Conservation (phyloP, 1,140 invertebrate species). For the Spodoptera litura region DNA sequence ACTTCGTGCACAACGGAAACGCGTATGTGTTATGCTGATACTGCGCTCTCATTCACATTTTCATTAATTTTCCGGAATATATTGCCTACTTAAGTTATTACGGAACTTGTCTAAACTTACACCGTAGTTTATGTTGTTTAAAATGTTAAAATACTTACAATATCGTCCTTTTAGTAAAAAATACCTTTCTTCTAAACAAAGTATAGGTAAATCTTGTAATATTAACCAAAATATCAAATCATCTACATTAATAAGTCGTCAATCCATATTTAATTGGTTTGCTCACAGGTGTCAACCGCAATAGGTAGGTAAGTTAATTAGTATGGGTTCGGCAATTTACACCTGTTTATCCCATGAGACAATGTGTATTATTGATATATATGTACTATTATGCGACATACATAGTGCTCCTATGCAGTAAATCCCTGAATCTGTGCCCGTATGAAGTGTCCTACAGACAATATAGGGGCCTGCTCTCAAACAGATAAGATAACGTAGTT, state of each 20-base stretch:
- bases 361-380: not conserved
- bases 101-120: constrained; percentile 1
- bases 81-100: constrained; percentile 36
- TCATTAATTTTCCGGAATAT: constrained; percentile 47
- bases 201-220: no score
- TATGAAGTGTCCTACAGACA: constrained; percentile 33
- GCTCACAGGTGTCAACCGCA: no score
- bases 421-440: constrained; percentile 30
- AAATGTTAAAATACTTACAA: no score
- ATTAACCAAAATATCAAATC: no score
- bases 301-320: no score
- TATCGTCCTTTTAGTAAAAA: no score
- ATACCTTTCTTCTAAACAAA: no score
- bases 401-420: not conserved
- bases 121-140: not conserved
- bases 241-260: no score
- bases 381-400: not conserved
- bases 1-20: constrained; percentile 57
- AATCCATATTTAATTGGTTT: no score
- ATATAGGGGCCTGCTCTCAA: constrained; percentile 42
- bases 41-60: constrained; percentile 52
- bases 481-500: constrained; percentile 46
- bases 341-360: not conserved
- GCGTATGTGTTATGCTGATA: constrained; percentile 64
- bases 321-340: no score